These are phyloP conservation scores for Pseudochirops corinnae DNA, from an alignment of 2,797 vertebrate genomes.

Conservation along the genomic window DNA sequence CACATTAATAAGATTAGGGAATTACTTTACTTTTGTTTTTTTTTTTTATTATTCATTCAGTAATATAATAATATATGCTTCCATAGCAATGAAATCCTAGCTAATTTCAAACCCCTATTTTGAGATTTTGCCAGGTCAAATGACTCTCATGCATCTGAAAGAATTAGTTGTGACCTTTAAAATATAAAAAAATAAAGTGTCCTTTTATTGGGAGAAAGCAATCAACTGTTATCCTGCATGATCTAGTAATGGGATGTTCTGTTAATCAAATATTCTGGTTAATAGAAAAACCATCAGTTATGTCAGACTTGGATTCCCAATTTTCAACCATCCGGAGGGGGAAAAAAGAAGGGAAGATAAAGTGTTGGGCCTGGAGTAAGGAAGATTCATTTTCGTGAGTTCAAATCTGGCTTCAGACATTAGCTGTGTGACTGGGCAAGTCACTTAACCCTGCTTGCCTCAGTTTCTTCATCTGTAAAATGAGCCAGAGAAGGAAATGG, in stretches of 20 bases:
- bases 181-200: neutral
- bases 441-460: too few relatives aligned
- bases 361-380: neutral
- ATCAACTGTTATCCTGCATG: neutral
- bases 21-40: neutral
- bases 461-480: neutral
- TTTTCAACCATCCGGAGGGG: conserved; percentile 18
- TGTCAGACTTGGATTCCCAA: neutral
- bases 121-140: neutral
- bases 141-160: neutral
- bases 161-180: neutral
- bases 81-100: neutral
- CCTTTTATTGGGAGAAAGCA: neutral
- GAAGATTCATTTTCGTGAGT: neutral
- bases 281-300: neutral
- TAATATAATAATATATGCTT: neutral
- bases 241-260: neutral
- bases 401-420: neutral
- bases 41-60: neutral
- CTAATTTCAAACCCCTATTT: neutral
- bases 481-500: neutral
- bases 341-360: neutral
- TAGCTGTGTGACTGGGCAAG: neutral
- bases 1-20: neutral
- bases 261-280: neutral